Conservation (phyloP, 1,140 invertebrate species). For the Drosophila watanabei region DNA sequence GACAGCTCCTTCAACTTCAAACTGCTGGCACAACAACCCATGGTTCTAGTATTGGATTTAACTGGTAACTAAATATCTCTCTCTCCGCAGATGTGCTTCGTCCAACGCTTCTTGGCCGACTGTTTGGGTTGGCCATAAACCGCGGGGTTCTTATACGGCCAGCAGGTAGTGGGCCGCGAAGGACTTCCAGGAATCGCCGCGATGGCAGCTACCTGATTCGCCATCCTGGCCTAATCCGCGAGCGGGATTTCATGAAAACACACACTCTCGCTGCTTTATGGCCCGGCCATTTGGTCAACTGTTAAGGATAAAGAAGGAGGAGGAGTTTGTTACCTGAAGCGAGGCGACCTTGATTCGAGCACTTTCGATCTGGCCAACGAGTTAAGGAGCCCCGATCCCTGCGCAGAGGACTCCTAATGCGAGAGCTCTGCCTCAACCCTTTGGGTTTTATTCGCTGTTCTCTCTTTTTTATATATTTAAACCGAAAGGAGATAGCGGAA, state of each 20-base stretch:
- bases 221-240: constrained; percentile 40
- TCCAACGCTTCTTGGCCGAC: constrained; percentile 16
- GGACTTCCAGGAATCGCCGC: constrained; percentile 29
- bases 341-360: constrained; percentile 33
- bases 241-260: constrained; percentile 40
- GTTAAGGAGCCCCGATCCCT: constrained; percentile 15
- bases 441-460: constrained; percentile 18
- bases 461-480: neutral
- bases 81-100: constrained; percentile 7
- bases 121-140: constrained; percentile 25
- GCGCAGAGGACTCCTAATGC: neutral
- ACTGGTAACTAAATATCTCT: neutral
- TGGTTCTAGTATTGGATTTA: neutral
- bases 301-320: neutral
- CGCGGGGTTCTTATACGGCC: constrained; percentile 39
- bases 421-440: constrained; percentile 18
- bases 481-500: neutral
- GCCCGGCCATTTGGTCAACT: constrained; percentile 29
- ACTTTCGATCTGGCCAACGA: constrained; percentile 41
- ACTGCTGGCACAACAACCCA: constrained; percentile 72
- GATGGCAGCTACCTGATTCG: constrained; percentile 28
- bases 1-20: constrained; percentile 46
- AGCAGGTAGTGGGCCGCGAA: neutral
- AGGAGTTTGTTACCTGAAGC: neutral
- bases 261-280: constrained; percentile 26